Evolutionary conservation across 2,113 vertebrate genomes (phyloP).

Genomic region (Carassius carassius): DNA sequence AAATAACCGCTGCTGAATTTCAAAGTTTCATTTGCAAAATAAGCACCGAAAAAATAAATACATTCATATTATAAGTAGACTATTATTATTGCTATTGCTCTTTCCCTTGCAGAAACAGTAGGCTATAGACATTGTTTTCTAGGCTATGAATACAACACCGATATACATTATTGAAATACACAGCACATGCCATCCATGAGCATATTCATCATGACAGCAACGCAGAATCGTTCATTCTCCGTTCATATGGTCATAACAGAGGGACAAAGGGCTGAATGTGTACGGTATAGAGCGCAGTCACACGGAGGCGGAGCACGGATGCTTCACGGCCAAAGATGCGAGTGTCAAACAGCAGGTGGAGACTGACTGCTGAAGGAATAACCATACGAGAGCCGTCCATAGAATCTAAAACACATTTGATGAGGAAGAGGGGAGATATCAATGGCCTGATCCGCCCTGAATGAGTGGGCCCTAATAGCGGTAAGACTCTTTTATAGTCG

Average conservation of each 20-base stretch:
- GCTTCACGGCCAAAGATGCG: slow-evolving; percentile 59
- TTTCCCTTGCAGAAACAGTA: neutral
- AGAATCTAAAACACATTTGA: slow-evolving; percentile 2
- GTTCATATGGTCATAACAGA: neutral
- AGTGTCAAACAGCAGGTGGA: slow-evolving; percentile 69
- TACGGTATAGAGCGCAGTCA: slow-evolving; percentile 51
- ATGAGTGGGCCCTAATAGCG: slow-evolving; percentile 54
- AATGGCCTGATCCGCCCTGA: neutral
- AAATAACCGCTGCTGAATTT: neutral
- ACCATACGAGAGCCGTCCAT: slow-evolving; percentile 21
- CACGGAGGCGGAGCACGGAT: slow-evolving; percentile 67
- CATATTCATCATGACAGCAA: neutral
- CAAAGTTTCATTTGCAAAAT: neutral
- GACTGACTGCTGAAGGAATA: slow-evolving; percentile 40
- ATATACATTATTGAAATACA: neutral
- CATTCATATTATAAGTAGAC: neutral
- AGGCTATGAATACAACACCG: neutral
- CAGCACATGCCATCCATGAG: neutral
- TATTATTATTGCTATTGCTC: neutral
- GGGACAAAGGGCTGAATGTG: slow-evolving; percentile 32
- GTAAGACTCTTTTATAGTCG: neutral
- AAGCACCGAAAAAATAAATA: neutral
- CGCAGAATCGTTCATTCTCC: neutral
- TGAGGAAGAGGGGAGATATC: neutral
- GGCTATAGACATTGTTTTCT: neutral